Evolutionary conservation across 2,113 vertebrate genomes (phyloP).

Genomic region (Todiramphus chloris): DNA sequence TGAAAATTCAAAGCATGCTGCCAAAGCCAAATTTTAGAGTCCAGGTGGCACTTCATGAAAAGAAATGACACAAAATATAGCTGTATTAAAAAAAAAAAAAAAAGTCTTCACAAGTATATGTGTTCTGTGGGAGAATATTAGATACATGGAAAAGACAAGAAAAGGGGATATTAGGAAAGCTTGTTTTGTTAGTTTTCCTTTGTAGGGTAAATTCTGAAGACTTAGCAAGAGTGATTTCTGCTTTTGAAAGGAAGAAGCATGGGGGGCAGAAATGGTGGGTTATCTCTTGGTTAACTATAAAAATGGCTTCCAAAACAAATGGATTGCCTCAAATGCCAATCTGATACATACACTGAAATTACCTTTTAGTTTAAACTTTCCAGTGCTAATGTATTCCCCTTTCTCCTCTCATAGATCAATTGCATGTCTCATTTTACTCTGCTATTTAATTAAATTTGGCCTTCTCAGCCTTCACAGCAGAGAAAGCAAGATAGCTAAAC

Average conservation of each 20-base stretch:
- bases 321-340: neutral
- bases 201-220: neutral
- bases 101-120: neutral
- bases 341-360: slow-evolving; percentile 27
- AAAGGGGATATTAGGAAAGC: neutral
- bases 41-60: neutral
- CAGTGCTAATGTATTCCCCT: slow-evolving; percentile 14
- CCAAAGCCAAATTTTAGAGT: slow-evolving; percentile 16
- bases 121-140: neutral
- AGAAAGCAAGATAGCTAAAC: slow-evolving; percentile 11
- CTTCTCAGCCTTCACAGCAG: neutral
- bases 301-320: slow-evolving; percentile 10
- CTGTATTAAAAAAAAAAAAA: neutral
- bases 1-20: slow-evolving; percentile 43
- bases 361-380: slow-evolving; percentile 12
- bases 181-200: neutral
- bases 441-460: slow-evolving; percentile 27
- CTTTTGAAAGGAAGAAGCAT: neutral
- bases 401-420: slow-evolving; percentile 10
- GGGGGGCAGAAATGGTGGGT: neutral
- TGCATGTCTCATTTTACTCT: neutral
- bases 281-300: neutral
- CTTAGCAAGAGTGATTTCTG: neutral
- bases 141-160: neutral
- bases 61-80: neutral